phyloP scores from a whole-genome alignment of 2,888 invertebrate genomes.

The Cylloceria caligata region DNA sequence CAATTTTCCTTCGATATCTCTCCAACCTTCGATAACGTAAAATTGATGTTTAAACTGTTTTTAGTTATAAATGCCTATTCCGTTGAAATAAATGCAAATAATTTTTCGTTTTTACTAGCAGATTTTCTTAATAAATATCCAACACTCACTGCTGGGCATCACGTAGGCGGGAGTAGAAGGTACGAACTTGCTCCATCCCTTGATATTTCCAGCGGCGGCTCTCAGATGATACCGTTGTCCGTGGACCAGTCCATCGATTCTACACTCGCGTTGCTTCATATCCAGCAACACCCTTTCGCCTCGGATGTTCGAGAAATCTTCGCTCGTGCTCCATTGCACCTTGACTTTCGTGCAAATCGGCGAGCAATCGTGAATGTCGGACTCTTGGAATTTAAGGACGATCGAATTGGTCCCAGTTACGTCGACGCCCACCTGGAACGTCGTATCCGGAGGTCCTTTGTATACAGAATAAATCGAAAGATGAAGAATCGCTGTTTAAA shows the following conservation, averaged over 20 bases:
- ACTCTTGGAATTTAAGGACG: slow-evolving; percentile 89
- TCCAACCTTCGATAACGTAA: slow-evolving; percentile 89
- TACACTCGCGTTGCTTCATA: slow-evolving; percentile 87
- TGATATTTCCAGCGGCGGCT: slow-evolving; percentile 96
- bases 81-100: neutral
- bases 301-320: slow-evolving; percentile 93
- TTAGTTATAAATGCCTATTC: neutral
- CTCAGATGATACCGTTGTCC: slow-evolving; percentile 96
- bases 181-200: slow-evolving; percentile 93
- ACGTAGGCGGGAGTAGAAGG: slow-evolving; percentile 93
- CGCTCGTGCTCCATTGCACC: slow-evolving; percentile 97
- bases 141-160: slow-evolving; percentile 94
- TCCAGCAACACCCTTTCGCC: slow-evolving; percentile 92
- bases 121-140: slow-evolving; percentile 10
- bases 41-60: slow-evolving; percentile 11
- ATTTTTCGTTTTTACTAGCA: neutral
- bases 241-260: slow-evolving; percentile 91
- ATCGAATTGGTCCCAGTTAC: slow-evolving; percentile 89
- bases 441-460: slow-evolving; percentile 91
- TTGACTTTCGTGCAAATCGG: slow-evolving; percentile 94
- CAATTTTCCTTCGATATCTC: slow-evolving; percentile 91
- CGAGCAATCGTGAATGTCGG: slow-evolving; percentile 90
- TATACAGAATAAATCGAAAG: slow-evolving; percentile 29
- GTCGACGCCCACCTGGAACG: slow-evolving; percentile 92
- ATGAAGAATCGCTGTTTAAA: neutral